phyloP scores from a whole-genome alignment of 2,888 invertebrate species.

The Morpho helenor region DNA sequence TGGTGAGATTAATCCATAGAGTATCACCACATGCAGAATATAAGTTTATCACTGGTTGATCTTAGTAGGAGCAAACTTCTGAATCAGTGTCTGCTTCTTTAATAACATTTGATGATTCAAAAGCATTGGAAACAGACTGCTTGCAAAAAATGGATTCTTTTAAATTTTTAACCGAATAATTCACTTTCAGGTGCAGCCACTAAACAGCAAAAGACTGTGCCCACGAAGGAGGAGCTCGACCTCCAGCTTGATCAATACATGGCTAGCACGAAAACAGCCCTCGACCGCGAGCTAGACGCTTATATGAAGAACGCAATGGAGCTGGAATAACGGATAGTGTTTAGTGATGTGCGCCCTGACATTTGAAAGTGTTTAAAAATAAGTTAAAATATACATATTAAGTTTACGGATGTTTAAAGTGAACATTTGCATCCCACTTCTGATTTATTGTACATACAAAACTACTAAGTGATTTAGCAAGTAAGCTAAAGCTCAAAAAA shows the following conservation, averaged over 20 bases:
- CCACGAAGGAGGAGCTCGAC: slow-evolving; percentile 82
- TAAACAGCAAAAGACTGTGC: slow-evolving; percentile 33
- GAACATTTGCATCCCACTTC: too few relatives aligned
- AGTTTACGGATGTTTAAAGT: neutral
- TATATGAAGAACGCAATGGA: slow-evolving; percentile 61
- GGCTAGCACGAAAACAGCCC: slow-evolving; percentile 79
- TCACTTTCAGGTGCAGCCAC: slow-evolving; percentile 39
- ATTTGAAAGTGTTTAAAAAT: slow-evolving; percentile 1
- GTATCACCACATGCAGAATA: too few relatives aligned
- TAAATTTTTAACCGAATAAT: neutral
- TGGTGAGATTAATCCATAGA: too few relatives aligned
- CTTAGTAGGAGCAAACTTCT: too few relatives aligned
- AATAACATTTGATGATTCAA: too few relatives aligned
- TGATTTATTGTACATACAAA: too few relatives aligned
- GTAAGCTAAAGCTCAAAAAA: too few relatives aligned
- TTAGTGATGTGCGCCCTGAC: neutral
- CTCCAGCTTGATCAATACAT: slow-evolving; percentile 86
- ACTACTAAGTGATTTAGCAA: too few relatives aligned
- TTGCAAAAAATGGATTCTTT: too few relatives aligned
- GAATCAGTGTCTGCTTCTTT: too few relatives aligned
- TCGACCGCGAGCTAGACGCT: slow-evolving; percentile 78
- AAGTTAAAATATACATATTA: neutral
- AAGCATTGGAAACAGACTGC: too few relatives aligned
- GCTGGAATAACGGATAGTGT: slow-evolving; percentile 22
- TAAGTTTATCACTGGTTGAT: too few relatives aligned